These are phyloP conservation scores for Deilephila porcellus DNA, from an alignment of 2,888 invertebrate species.

Conservation along the genomic window DNA sequence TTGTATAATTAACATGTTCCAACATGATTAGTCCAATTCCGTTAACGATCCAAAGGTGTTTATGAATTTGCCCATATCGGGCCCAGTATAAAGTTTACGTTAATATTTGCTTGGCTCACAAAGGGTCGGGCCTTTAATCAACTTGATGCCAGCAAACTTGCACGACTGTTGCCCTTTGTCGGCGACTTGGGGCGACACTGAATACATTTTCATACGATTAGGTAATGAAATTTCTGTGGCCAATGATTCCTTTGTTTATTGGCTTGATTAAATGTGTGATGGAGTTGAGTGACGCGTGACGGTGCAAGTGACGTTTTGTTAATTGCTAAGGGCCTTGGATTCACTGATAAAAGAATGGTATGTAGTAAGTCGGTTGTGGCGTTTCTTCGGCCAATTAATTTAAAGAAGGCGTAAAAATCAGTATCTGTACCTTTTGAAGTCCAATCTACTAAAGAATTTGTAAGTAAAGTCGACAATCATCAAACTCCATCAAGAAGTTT, in stretches of 20 bases:
- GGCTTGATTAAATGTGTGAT: constrained; percentile 9
- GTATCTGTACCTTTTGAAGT: too few species aligned
- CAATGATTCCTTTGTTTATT: constrained; percentile 19
- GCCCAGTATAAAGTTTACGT: constrained; percentile 31
- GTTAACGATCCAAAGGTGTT: constrained; percentile 5
- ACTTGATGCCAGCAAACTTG: constrained; percentile 44
- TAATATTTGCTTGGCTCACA: constrained; percentile 38
- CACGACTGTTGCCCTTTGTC: constrained; percentile 31
- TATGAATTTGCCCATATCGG: constrained; percentile 24
- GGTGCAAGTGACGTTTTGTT: neutral
- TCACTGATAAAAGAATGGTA: too few species aligned
- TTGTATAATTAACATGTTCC: neutral
- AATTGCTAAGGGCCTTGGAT: neutral
- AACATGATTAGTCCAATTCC: neutral
- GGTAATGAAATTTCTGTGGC: constrained; percentile 44
- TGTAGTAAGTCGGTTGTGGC: too few species aligned
- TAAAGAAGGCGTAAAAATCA: too few species aligned
- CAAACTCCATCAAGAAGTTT: too few species aligned
- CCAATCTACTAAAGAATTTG: too few species aligned
- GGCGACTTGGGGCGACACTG: constrained; percentile 26
- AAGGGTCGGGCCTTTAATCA: constrained; percentile 48
- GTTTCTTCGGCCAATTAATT: too few species aligned
- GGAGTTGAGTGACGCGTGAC: neutral
- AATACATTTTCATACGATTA: constrained; percentile 36
- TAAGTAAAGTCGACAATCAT: too few species aligned